A percentile compares a stretch with the other conserved stretches of the same genome.
phyloP scores from a whole-genome alignment of 2,113 vertebrate species.

The Amblyornis subalaris region DNA sequence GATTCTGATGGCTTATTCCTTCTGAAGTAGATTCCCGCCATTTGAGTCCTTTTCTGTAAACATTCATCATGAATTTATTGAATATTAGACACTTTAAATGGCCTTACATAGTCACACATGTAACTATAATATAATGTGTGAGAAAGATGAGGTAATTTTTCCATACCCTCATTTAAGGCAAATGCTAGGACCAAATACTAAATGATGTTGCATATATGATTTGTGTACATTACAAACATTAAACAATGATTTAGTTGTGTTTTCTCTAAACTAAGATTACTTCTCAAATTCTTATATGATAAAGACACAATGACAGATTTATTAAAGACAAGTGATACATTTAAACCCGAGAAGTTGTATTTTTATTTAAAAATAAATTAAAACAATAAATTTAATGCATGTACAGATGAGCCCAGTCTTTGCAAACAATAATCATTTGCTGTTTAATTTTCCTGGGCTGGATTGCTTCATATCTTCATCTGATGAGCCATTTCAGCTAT shows the following conservation, averaged over 20 bases:
- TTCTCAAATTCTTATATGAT: constrained; percentile 70
- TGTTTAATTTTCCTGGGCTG: constrained; percentile 58
- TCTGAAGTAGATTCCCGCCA: neutral
- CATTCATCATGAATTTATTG: neutral
- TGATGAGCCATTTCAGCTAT: constrained; percentile 46
- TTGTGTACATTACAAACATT: constrained; percentile 43
- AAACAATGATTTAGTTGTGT: constrained; percentile 33
- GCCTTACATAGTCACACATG: neutral
- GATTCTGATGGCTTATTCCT: neutral
- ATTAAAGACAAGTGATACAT: constrained; percentile 75
- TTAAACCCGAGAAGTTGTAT: constrained; percentile 73
- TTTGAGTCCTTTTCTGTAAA: constrained; percentile 8
- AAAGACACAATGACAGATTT: constrained; percentile 74
- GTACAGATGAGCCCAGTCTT: constrained; percentile 69
- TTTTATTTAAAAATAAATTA: constrained; percentile 82
- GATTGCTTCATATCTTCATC: constrained; percentile 37
- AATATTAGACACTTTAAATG: constrained; percentile 1
- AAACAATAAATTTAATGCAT: constrained; percentile 78
- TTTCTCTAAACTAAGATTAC: constrained; percentile 68
- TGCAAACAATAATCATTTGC: constrained; percentile 68
- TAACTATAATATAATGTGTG: neutral
- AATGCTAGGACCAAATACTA: neutral
- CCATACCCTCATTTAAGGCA: neutral
- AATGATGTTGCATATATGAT: constrained; percentile 21
- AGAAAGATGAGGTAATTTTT: neutral